Percentiles rank a stretch among this genome's conserved stretches.
phyloP scores from a whole-genome alignment of 2,113 vertebrate genomes.

The Odocoileus hemionus region DNA sequence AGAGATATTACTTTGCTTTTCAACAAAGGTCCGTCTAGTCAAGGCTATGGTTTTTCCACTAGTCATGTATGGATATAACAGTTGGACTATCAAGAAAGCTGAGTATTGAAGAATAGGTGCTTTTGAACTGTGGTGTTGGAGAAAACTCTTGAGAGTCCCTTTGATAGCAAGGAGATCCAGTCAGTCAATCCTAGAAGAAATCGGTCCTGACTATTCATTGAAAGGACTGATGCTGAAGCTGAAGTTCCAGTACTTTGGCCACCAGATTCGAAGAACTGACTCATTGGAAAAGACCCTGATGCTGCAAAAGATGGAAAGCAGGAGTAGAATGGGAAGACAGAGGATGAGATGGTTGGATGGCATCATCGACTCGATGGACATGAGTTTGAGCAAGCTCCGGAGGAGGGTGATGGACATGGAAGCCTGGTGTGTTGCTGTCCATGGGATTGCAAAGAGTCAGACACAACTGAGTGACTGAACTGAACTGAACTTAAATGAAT shows the following conservation, averaged over 20 bases:
- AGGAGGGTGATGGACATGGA: background rate
- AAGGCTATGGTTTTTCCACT: background rate
- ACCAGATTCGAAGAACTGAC: background rate
- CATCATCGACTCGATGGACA: background rate
- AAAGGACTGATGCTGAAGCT: background rate
- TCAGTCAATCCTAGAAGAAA: background rate
- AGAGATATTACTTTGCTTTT: background rate
- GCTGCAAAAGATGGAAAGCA: background rate
- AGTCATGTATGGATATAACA: background rate
- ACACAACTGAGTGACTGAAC: background rate
- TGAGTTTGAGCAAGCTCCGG: background rate
- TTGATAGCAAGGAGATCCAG: background rate
- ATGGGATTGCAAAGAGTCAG: background rate
- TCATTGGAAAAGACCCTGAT: background rate
- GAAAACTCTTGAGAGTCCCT: background rate
- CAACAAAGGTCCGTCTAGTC: background rate
- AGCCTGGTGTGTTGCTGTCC: background rate
- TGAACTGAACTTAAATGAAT: background rate
- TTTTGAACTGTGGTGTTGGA: background rate
- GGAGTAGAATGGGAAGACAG: background rate
- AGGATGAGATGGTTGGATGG: background rate
- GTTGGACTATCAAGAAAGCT: background rate
- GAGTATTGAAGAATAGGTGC: rapidly evolving
- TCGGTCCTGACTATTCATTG: background rate
- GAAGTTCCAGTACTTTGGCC: background rate